These are phyloP conservation scores for Mesopsocus fuscifrons DNA, from an alignment of 2,888 invertebrate species.

Conservation along the genomic window DNA sequence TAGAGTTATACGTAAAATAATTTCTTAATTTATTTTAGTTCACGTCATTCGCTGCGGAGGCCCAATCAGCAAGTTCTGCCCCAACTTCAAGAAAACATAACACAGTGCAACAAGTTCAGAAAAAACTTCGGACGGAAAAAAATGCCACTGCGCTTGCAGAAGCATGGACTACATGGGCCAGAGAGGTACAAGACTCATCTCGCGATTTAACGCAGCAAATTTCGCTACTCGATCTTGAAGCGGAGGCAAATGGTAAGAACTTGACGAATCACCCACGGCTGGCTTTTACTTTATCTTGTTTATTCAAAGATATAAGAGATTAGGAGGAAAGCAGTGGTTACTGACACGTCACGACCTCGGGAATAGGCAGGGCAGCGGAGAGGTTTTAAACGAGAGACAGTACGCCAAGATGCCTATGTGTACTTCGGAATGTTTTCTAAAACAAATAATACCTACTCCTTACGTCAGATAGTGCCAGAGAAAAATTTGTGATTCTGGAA, in stretches of 20 bases:
- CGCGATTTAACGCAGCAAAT: not conserved
- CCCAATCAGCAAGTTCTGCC: too few species aligned
- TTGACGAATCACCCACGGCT: not conserved
- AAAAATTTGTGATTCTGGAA: too few species aligned
- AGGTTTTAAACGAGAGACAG: too few species aligned
- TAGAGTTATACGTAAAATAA: not conserved
- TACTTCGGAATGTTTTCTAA: too few species aligned
- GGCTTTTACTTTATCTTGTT: not conserved
- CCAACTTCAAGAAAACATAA: not conserved
- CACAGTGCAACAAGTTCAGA: not conserved
- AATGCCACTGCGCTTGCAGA: not conserved
- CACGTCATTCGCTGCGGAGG: not conserved
- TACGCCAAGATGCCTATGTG: too few species aligned
- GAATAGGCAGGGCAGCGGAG: too few species aligned
- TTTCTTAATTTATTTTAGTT: not conserved
- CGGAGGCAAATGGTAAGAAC: slow-evolving; percentile 3
- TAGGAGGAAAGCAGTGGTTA: too few species aligned
- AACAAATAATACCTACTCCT: too few species aligned
- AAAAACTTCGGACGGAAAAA: not conserved
- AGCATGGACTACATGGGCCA: not conserved
- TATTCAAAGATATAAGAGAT: not conserved
- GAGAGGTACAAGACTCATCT: not conserved
- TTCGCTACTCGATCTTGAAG: slow-evolving; percentile 1
- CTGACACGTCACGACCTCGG: too few species aligned
- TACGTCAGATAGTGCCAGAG: too few species aligned